Percentiles rank a stretch among this genome's conserved stretches.
phyloP scores from a whole-genome alignment of 2,888 invertebrate genomes.

The Plutella xylostella region DNA sequence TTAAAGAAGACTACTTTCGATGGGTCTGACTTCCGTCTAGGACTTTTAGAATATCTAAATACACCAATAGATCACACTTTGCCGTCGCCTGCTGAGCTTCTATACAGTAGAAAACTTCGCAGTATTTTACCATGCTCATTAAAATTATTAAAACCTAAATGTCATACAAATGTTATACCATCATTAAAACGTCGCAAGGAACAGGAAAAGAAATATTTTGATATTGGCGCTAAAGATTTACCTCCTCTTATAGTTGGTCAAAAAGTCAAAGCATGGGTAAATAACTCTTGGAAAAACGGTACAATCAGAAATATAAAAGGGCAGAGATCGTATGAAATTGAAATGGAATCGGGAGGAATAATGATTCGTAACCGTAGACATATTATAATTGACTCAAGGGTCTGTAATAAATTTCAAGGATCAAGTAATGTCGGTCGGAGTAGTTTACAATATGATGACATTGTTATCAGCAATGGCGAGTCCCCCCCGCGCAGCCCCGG shows the following conservation, averaged over 20 bases:
- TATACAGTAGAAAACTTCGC: conserved; percentile 8
- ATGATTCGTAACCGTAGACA: not conserved
- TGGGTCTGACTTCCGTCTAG: no score
- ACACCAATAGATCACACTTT: conserved; percentile 6
- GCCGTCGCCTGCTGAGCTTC: conserved; percentile 7
- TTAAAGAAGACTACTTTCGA: conserved; percentile 4
- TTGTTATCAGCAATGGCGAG: not conserved
- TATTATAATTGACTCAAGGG: not conserved
- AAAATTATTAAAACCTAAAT: conserved; percentile 1
- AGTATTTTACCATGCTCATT: conserved; percentile 5
- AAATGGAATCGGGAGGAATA: not conserved
- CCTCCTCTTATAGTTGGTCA: not conserved
- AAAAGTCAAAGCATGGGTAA: conserved; percentile 5
- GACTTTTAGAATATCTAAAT: conserved; percentile 10
- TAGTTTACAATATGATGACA: not conserved
- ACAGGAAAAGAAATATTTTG: conserved; percentile 1
- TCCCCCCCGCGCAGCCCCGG: not conserved
- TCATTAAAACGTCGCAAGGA: not conserved
- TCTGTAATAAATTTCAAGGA: not conserved
- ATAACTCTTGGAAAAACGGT: not conserved
- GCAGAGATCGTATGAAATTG: not conserved
- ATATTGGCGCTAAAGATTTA: conserved; percentile 6
- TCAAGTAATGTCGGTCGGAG: not conserved
- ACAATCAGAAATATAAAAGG: not conserved
- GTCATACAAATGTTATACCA: conserved; percentile 2